These are phyloP conservation scores for Lutjanus argentimaculatus DNA, from an alignment of 2,797 vertebrate genomes.

Conservation along the genomic window DNA sequence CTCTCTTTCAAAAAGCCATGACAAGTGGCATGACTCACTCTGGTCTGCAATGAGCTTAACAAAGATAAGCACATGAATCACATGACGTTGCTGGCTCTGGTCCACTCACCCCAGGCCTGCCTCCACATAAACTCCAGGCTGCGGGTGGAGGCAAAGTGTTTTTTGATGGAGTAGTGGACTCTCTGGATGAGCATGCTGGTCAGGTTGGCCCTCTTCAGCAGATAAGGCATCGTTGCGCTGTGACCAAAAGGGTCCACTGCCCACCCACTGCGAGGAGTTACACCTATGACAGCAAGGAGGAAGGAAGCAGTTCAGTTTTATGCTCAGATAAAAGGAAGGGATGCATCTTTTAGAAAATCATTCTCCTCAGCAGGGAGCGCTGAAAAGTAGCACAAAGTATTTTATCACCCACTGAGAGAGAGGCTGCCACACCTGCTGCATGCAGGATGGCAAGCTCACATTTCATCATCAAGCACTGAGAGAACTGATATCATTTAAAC, in stretches of 20 bases:
- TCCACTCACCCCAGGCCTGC: slow-evolving; percentile 94
- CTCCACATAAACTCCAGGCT: slow-evolving; percentile 99
- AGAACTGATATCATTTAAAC: slow-evolving; percentile 21
- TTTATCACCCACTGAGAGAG: slow-evolving; percentile 54
- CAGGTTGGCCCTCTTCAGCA: slow-evolving; percentile 94
- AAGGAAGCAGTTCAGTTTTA: slow-evolving; percentile 42
- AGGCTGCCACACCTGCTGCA: slow-evolving; percentile 44
- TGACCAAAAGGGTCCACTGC: slow-evolving; percentile 97
- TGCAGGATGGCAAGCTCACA: slow-evolving; percentile 32
- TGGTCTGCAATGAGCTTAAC: slow-evolving; percentile 37
- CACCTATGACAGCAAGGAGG: slow-evolving; percentile 79
- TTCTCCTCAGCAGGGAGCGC: slow-evolving; percentile 39
- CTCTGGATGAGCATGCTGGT: slow-evolving; percentile 99
- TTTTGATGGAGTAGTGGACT: slow-evolving; percentile 97
- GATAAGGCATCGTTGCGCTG: slow-evolving; percentile 96
- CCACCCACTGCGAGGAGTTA: slow-evolving; percentile 93
- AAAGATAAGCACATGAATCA: slow-evolving; percentile 61
- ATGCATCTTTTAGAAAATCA: slow-evolving; percentile 39
- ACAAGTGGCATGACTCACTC: slow-evolving; percentile 56
- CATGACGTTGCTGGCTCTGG: slow-evolving; percentile 26
- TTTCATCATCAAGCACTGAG: slow-evolving; percentile 30
- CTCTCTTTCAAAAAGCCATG: slow-evolving; percentile 39
- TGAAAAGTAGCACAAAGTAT: slow-evolving; percentile 47
- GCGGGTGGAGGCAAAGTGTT: slow-evolving; percentile 93
- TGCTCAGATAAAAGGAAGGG: slow-evolving; percentile 29